Base-by-base conservation (phyloP, 2,113 vertebrate species). In the Neotoma lepida region DNA sequence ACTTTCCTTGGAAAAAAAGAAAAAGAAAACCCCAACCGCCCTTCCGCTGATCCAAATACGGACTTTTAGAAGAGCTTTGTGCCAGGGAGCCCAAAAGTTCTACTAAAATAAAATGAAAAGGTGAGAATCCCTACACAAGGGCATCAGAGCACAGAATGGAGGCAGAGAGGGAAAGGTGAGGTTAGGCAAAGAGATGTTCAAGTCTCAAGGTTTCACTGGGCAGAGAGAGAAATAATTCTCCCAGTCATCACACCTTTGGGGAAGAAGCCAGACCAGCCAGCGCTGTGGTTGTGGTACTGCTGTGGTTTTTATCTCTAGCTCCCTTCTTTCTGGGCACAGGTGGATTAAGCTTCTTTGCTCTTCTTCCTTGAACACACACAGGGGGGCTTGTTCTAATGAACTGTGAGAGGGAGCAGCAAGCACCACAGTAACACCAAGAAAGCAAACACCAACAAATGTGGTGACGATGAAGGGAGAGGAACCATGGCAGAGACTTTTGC, bases 81-180 rank as follows among this genome's bases (percentile, higher is more conserved):
- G 68, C 26, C 78, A 18, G 2, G 44, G 95, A 68, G 51, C 54
- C 33, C 28, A 39, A 22, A 70, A 26, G 0, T 24, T 89, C 58
- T 66, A 71, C 20, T 3, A 9, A 71, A 93, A 85, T 58, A 68
- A 87, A 85, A n/a, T 39, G 56, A 88, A 87, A 22, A 63, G 73
- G 77, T 64, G 88, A 95, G 71, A 88, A 88, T 86, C 74, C 49
- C 35, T 24, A 9, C 33, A 22, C 39, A 64, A 96, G 78, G 56
- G n/a, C 86, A n/a, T 46, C 54, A 66, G 0, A 15, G 90, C 41
- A 61, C 5, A 91, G 93, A 92, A 77, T 4, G 14, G 7, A 51
- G 58, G 33, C 63, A 13, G 41, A 1, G 15, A 54, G 82, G 49
- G 20, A 18, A 89, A 84, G 90, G 41, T 15, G 68, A 89, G 10